Base-by-base conservation (phyloP, 2,113 vertebrate genomes). In the Rhineura floridana region DNA sequence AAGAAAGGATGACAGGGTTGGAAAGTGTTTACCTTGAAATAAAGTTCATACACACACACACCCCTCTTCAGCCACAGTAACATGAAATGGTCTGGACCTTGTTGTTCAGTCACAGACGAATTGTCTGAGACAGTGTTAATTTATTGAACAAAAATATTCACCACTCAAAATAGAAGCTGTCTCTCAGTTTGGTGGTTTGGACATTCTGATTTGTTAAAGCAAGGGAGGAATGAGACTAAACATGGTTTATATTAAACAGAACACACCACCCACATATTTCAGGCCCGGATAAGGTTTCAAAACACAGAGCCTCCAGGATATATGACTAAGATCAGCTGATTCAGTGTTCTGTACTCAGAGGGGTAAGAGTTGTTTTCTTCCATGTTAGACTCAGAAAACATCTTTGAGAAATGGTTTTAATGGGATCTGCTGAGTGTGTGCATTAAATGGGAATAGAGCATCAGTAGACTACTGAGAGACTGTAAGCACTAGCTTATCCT, bases 81-180 rank as follows among this genome's bases (percentile, higher is more conserved):
- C 67, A 88, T 85, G 77, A 86, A 30, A 85, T 65, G 70, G 84
- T 93, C 91, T 95, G 93, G 91, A 95, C 70, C 90, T 93, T 88
- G 73, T 93, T 90, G 94, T 88, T 90, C 91, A 94, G 90, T 90
- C 89, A 92, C 91, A 85, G 92, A 91, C 89, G 94, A 94, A 92
- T 94, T 90, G 30, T 1, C 67, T 93, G 94, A 90, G 89, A 93
- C 84, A 87, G 91, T 93, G 94, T 89, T 92, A 92, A 94, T 95
- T 92, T 90, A 91, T 90, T 94, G 94, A 96, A 95, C 67, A 88
- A 91, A 96, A 95, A 95, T 75, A 3, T 0, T 92, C 50, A 73
- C 0, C 0, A 65, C 93, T 92, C 91, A 95, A 91, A 96, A 95
- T 93, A 96, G 93, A 93, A 91, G 75, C 44, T 50, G 91, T 10